These are phyloP conservation scores for Onychostruthus taczanowskii DNA, from an alignment of 2,113 vertebrate species.

Conservation along the genomic window DNA sequence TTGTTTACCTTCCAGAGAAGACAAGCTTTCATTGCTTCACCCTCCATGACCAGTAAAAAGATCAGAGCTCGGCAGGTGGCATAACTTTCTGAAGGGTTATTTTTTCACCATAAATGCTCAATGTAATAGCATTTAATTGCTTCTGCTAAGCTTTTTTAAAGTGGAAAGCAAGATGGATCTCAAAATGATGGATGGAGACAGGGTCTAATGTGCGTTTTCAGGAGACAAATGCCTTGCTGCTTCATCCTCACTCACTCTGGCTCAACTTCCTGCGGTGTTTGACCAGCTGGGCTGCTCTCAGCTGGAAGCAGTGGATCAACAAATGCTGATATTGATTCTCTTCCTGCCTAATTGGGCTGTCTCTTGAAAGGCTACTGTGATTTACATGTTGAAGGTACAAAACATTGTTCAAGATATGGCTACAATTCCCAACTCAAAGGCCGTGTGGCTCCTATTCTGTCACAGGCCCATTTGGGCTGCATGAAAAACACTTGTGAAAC, in stretches of 20 bases:
- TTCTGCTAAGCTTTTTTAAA: not conserved
- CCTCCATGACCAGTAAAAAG: not conserved
- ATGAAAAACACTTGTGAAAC: not conserved
- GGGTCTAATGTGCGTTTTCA: not conserved
- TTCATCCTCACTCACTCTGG: not conserved
- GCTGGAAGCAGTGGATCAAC: not conserved
- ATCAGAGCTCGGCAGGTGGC: not conserved
- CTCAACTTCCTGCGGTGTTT: not conserved
- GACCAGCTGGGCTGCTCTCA: slow-evolving; percentile 3
- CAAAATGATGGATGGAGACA: not conserved
- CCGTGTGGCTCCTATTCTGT: fast-evolving
- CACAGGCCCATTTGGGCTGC: not conserved
- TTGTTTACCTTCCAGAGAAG: not conserved
- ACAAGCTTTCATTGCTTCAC: not conserved
- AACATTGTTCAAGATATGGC: not conserved
- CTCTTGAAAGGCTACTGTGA: not conserved
- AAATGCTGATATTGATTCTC: not conserved
- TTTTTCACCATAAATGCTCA: not conserved
- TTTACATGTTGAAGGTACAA: not conserved
- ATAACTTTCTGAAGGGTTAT: not conserved
- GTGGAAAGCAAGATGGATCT: not conserved
- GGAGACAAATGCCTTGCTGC: not conserved
- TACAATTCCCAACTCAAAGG: not conserved
- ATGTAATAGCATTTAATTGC: not conserved
- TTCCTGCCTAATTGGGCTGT: not conserved